phyloP scores from a whole-genome alignment of 2,888 invertebrate genomes.

The Frankliniella fusca region DNA sequence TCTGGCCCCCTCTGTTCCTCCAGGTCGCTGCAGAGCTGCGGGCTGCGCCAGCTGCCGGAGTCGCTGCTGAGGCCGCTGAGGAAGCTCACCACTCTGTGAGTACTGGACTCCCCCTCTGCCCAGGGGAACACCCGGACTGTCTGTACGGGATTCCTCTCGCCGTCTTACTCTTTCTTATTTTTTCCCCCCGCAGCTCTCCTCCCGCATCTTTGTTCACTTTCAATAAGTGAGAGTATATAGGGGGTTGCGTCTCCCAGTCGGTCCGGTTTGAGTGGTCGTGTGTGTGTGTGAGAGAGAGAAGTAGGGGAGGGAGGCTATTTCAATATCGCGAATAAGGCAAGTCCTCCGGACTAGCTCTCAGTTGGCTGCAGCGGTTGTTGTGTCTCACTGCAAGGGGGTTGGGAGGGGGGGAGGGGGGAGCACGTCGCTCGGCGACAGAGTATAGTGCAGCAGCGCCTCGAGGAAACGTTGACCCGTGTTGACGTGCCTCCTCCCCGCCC shows the following conservation, averaged over 20 bases:
- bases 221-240: too few relatives aligned
- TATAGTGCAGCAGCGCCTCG: background rate
- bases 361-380: too few relatives aligned
- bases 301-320: background rate
- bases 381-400: too few relatives aligned
- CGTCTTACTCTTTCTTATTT: slow-evolving; percentile 2
- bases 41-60: slow-evolving; percentile 54
- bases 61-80: slow-evolving; percentile 53
- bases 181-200: background rate
- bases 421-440: background rate
- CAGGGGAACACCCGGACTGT: background rate
- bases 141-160: background rate
- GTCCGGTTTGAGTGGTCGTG: background rate
- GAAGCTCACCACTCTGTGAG: slow-evolving; percentile 60
- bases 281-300: background rate
- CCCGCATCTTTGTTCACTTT: background rate
- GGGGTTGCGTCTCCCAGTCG: background rate
- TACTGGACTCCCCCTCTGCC: slow-evolving; percentile 40
- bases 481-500: too few relatives aligned
- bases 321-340: background rate
- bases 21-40: slow-evolving; percentile 59
- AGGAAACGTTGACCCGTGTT: background rate
- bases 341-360: too few relatives aligned
- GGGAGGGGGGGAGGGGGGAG: background rate
- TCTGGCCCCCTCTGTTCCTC: slow-evolving; percentile 37